A percentile compares a stretch with the other conserved stretches of the same genome.
These are phyloP conservation scores for Crossocerus cetratus DNA, from an alignment of 2,888 invertebrate genomes.

Conservation along the genomic window DNA sequence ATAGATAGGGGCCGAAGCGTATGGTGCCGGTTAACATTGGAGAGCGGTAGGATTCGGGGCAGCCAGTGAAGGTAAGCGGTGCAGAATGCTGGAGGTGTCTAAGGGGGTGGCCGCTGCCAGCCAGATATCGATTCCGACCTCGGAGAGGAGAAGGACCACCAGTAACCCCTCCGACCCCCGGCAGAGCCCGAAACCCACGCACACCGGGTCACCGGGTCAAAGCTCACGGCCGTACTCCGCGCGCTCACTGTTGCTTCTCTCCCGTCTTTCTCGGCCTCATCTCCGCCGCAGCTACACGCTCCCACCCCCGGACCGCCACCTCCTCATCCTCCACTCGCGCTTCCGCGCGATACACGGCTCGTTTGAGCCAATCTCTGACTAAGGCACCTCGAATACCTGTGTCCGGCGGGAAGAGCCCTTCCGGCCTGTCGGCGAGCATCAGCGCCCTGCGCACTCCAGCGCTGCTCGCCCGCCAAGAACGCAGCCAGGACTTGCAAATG, in stretches of 20 bases:
- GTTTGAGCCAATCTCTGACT: too few relatives aligned
- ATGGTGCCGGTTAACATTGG: constrained; percentile 9
- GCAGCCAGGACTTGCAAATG: too few relatives aligned
- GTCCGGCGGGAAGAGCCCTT: too few relatives aligned
- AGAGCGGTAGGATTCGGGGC: constrained; percentile 22
- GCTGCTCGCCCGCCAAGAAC: too few relatives aligned
- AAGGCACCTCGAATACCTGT: too few relatives aligned
- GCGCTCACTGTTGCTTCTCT: constrained; percentile 70
- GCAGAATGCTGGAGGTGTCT: constrained; percentile 50
- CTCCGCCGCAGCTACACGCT: constrained; percentile 1
- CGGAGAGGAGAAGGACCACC: constrained; percentile 60
- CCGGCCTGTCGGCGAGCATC: too few relatives aligned
- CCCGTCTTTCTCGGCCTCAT: constrained; percentile 34
- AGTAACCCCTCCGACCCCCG: constrained; percentile 6
- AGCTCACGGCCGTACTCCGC: constrained; percentile 71
- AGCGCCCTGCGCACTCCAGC: too few relatives aligned
- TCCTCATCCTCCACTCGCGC: neutral
- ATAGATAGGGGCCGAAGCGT: too few relatives aligned
- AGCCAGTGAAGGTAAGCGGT: constrained; percentile 26
- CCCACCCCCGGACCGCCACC: neutral
- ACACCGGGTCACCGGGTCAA: constrained; percentile 75
- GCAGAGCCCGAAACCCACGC: constrained; percentile 55
- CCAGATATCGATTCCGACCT: constrained; percentile 73
- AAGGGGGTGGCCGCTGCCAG: constrained; percentile 63
- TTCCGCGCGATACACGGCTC: too few relatives aligned